These are phyloP conservation scores for Drosophila rhopaloa DNA, from an alignment of 1,140 invertebrate species.

Conservation along the genomic window DNA sequence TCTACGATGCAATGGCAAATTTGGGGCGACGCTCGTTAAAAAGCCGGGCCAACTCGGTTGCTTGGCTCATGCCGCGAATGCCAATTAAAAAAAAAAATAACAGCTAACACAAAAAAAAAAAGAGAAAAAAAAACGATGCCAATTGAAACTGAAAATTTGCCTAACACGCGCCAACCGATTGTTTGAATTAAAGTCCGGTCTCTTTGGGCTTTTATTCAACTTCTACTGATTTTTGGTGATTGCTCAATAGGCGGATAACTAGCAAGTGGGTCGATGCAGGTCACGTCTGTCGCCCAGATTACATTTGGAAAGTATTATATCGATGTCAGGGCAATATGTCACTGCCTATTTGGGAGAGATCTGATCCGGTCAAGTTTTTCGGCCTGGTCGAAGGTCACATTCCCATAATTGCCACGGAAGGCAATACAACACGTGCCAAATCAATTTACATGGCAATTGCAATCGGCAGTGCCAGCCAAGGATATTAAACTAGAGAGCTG, in stretches of 20 bases:
- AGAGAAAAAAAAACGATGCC: constrained; percentile 17
- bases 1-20: constrained; percentile 64
- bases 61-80: constrained; percentile 51
- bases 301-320: constrained; percentile 53
- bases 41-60: constrained; percentile 54
- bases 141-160: constrained; percentile 63
- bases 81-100: constrained; percentile 62
- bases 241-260: constrained; percentile 58
- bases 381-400: constrained; percentile 24
- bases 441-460: constrained; percentile 72
- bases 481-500: constrained; percentile 29
- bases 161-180: constrained; percentile 63
- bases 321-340: constrained; percentile 56
- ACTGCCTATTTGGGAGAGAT: constrained; percentile 32
- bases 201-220: constrained; percentile 10
- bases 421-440: constrained; percentile 55
- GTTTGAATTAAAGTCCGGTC: constrained; percentile 58
- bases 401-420: constrained; percentile 36
- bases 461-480: constrained; percentile 16
- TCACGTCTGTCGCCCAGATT: constrained; percentile 57
- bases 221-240: constrained; percentile 31
- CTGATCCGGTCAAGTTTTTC: constrained; percentile 22
- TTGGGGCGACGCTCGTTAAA: constrained; percentile 68
- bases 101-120: constrained; percentile 7
- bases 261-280: constrained; percentile 70